phyloP scores from a whole-genome alignment of 1,140 invertebrate genomes.

The Saccostrea echinata region DNA sequence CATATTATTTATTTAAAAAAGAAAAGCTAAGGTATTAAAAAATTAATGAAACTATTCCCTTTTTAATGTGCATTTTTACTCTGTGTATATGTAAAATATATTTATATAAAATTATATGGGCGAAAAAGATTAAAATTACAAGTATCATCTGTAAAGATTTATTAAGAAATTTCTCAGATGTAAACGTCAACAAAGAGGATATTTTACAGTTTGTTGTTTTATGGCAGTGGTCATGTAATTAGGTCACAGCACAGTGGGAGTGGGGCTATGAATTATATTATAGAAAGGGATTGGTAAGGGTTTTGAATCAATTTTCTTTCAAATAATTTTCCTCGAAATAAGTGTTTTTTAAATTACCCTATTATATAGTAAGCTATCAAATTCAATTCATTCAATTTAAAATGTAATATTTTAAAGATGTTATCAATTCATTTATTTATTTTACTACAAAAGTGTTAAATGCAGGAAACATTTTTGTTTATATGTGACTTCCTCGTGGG shows the following conservation, averaged over 20 bases:
- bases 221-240: slow-evolving; percentile 4
- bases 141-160: background rate
- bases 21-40: background rate
- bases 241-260: background rate
- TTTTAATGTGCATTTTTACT: no score
- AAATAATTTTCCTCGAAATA: no score
- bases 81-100: no score
- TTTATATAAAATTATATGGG: background rate
- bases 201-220: slow-evolving; percentile 7
- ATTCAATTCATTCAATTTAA: background rate
- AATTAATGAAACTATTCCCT: background rate
- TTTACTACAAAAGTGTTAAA: background rate
- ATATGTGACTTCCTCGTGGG: background rate
- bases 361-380: no score
- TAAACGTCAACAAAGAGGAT: background rate
- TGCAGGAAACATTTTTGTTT: background rate
- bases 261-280: background rate
- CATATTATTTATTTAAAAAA: background rate
- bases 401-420: background rate
- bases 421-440: background rate
- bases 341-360: no score
- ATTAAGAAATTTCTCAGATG: background rate
- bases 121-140: background rate
- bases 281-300: background rate
- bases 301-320: no score